A percentile compares a stretch with the other conserved stretches of the same genome.
Conservation (phyloP, 2,113 vertebrate genomes). For the Vidua macroura region DNA sequence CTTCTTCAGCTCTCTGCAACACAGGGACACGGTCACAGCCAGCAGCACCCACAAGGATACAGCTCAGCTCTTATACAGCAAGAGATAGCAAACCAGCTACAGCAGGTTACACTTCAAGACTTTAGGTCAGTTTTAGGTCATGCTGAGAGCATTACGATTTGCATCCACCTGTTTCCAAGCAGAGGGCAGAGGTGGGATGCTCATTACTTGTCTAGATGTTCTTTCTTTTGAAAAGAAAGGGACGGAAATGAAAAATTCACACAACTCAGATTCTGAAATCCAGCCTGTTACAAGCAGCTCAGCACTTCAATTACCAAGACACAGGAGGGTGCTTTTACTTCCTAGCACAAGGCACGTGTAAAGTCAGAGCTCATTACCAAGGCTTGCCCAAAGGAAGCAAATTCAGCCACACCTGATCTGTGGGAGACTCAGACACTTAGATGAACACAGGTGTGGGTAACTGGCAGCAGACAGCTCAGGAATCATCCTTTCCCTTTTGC, state of each 20-base stretch:
- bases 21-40: background rate
- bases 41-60: fast-evolving
- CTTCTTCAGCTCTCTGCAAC: slow-evolving; percentile 92
- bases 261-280: background rate
- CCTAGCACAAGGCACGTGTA: background rate
- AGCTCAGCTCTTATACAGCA: background rate
- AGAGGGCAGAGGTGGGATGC: background rate
- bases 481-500: background rate
- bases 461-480: background rate
- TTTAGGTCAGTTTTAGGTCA: background rate
- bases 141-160: background rate
- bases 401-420: background rate
- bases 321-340: background rate
- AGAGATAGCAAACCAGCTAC: background rate
- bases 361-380: background rate
- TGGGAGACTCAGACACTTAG: background rate
- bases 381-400: background rate
- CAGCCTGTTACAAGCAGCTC: background rate
- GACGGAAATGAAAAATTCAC: background rate
- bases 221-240: background rate
- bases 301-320: background rate
- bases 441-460: background rate
- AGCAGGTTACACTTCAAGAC: background rate
- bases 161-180: background rate
- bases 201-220: background rate